phyloP scores from a whole-genome alignment of 2,797 vertebrate genomes.

The Loris lydekkerianus region DNA sequence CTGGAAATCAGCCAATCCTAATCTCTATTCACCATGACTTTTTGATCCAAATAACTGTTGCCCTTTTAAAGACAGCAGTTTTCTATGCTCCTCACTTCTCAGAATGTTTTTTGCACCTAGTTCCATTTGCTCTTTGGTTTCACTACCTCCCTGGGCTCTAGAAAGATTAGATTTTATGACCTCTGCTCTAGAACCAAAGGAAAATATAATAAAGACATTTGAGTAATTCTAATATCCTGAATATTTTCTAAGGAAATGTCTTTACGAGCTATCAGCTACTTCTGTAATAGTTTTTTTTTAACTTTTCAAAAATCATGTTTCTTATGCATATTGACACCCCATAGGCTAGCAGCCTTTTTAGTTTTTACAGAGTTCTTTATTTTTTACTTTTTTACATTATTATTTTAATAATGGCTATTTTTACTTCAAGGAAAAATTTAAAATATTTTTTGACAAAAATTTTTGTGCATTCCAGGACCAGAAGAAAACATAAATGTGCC shows the following conservation, averaged over 20 bases:
- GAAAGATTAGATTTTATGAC: neutral
- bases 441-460: neutral
- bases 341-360: neutral
- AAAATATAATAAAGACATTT: neutral
- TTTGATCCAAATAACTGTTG: neutral
- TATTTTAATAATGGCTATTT: neutral
- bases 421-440: neutral
- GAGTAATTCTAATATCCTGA: neutral
- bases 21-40: neutral
- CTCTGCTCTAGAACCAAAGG: neutral
- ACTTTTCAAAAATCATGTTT: neutral
- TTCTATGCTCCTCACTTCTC: neutral
- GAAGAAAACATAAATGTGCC: neutral
- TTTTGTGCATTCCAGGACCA: neutral
- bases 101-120: neutral
- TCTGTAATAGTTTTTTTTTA: neutral
- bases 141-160: neutral
- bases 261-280: slow-evolving; percentile 20
- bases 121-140: neutral
- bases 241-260: slow-evolving; percentile 7
- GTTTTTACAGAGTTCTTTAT: neutral
- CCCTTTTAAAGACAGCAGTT: neutral
- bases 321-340: neutral
- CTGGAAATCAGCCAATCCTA: neutral
- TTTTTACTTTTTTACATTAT: neutral